Evolutionary conservation across 2,888 invertebrate species (phyloP).

Genomic region (Cheilosia vernalis): DNA sequence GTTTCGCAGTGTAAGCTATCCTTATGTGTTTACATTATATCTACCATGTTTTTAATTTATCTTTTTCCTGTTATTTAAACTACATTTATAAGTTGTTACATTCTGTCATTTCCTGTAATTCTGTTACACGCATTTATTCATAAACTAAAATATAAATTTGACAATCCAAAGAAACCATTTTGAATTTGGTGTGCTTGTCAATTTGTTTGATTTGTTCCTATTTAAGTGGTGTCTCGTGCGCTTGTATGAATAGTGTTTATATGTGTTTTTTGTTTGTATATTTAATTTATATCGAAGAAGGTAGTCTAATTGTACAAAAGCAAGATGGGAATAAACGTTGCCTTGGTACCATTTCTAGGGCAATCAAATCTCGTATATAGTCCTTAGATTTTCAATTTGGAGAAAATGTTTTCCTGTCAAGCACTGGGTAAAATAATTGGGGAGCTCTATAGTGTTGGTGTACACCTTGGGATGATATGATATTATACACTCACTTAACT

Average conservation of each 20-base stretch:
- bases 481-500: conserved; percentile 7
- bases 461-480: not conserved
- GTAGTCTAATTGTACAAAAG: conserved; percentile 3
- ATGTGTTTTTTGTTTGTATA: conserved; percentile 16
- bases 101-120: conserved; percentile 15
- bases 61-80: conserved; percentile 18
- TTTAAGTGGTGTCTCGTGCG: conserved; percentile 47
- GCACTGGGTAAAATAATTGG: not conserved
- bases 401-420: conserved; percentile 9
- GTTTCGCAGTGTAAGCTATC: not conserved
- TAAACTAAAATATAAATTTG: conserved; percentile 22
- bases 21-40: conserved; percentile 6
- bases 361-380: conserved; percentile 30
- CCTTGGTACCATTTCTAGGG: conserved; percentile 29
- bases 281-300: conserved; percentile 3
- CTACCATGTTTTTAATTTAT: not conserved
- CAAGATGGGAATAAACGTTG: conserved; percentile 16
- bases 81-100: conserved; percentile 34
- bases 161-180: conserved; percentile 12
- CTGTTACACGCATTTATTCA: conserved; percentile 14
- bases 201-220: conserved; percentile 18
- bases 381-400: conserved; percentile 34
- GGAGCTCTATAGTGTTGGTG: not conserved
- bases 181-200: conserved; percentile 40
- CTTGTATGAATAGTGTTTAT: conserved; percentile 43